phyloP scores from a whole-genome alignment of 2,113 vertebrate genomes.

The Eurypyga helias region DNA sequence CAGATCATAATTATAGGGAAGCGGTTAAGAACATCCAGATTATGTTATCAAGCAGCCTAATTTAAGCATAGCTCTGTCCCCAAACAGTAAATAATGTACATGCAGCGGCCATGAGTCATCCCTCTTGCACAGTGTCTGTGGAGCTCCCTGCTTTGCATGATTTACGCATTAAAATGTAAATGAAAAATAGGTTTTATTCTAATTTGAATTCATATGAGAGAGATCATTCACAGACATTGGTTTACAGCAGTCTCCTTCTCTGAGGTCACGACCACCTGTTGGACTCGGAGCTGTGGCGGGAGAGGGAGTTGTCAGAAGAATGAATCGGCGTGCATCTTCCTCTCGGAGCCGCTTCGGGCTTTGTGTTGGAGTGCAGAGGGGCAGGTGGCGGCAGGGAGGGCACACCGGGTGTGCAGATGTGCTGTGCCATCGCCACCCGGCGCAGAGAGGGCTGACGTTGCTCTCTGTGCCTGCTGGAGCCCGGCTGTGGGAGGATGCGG shows the following conservation, averaged over 20 bases:
- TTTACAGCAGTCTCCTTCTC: neutral
- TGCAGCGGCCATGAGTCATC: constrained; percentile 42
- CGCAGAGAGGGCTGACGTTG: fast-evolving
- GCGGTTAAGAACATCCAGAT: neutral
- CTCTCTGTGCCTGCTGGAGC: no score
- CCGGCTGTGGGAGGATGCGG: neutral
- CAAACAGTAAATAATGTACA: constrained; percentile 37
- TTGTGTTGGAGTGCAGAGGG: neutral
- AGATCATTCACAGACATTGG: neutral
- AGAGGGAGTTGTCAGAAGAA: neutral
- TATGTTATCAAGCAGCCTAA: constrained; percentile 5
- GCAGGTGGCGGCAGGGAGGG: neutral
- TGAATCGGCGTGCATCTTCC: fast-evolving
- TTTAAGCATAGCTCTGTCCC: neutral
- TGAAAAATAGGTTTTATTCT: neutral
- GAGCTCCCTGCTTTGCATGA: constrained; percentile 7
- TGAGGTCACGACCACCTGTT: neutral
- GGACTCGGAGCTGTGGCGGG: neutral
- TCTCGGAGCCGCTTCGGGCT: neutral
- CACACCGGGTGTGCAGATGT: neutral
- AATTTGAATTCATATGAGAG: neutral
- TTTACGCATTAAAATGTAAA: constrained; percentile 1
- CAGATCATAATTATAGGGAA: neutral
- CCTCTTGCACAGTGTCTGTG: neutral
- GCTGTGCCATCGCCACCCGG: fast-evolving